phyloP scores from a whole-genome alignment of 2,113 vertebrate genomes.

The Ornithorhynchus anatinus region DNA sequence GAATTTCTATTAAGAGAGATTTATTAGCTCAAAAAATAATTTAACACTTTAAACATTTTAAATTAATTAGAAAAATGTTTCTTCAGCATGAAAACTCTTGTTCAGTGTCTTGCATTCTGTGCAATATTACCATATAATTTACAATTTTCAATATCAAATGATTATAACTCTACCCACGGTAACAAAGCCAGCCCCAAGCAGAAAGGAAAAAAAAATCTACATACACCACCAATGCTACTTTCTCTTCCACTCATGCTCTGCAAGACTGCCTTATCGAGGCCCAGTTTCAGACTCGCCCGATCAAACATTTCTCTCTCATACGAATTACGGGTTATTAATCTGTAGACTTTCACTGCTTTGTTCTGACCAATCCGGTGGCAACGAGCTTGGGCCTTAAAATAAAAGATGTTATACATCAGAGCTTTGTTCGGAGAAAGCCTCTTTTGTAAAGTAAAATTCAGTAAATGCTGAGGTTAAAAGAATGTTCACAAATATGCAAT shows the following conservation, averaged over 20 bases:
- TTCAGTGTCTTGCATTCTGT: not conserved
- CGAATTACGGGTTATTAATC: conserved; percentile 95
- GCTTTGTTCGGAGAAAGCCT: not conserved
- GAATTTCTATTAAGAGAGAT: too few relatives aligned
- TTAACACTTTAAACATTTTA: too few relatives aligned
- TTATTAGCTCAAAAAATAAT: too few relatives aligned
- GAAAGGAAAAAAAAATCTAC: conserved; percentile 53
- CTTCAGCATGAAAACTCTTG: not conserved
- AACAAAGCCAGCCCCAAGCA: not conserved
- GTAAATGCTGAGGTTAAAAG: too few relatives aligned
- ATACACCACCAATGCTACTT: conserved; percentile 90
- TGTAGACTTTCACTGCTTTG: conserved; percentile 98
- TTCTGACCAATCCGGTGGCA: conserved; percentile 98
- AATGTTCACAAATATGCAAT: too few relatives aligned
- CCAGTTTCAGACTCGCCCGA: conserved; percentile 94
- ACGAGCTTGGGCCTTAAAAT: conserved; percentile 91
- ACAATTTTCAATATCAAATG: not conserved
- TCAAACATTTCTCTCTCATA: conserved; percentile 99
- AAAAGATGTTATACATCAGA: conserved; percentile 5
- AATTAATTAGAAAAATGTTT: too few relatives aligned
- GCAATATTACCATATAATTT: not conserved
- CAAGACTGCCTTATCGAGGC: conserved; percentile 95
- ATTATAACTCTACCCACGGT: not conserved
- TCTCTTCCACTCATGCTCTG: conserved; percentile 99
- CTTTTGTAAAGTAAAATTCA: too few relatives aligned